A percentile compares a stretch with the other conserved stretches of the same genome.
These are phyloP conservation scores for Carcharodon carcharias DNA, from an alignment of 2,797 vertebrate genomes.

Conservation along the genomic window DNA sequence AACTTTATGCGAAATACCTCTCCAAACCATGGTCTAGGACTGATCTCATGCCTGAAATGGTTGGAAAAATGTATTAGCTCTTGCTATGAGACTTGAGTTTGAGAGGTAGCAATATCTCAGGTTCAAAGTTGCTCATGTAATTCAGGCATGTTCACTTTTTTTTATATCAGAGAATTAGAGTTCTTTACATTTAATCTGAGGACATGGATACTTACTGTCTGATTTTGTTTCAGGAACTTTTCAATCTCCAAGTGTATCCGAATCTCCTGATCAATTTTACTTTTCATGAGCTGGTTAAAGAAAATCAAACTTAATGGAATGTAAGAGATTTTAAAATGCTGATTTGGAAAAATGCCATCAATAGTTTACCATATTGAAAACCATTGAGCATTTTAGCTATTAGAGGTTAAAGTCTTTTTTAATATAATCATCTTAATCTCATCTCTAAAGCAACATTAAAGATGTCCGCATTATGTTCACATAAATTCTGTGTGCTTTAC, in stretches of 20 bases:
- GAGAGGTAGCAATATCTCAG: neutral
- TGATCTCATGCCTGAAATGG: neutral
- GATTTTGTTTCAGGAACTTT: slow-evolving; percentile 61
- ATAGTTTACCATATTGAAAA: neutral
- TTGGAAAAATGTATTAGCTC: neutral
- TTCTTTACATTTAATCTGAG: neutral
- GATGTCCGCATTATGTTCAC: neutral
- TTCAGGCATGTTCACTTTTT: neutral
- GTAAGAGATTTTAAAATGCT: neutral
- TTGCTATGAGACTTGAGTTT: neutral
- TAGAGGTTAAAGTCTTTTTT: neutral
- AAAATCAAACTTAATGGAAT: slow-evolving; percentile 19
- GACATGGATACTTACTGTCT: slow-evolving; percentile 55
- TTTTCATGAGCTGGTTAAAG: slow-evolving; percentile 57
- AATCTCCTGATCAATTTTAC: slow-evolving; percentile 60
- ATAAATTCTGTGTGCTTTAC: neutral
- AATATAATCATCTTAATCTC: neutral
- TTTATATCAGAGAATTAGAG: neutral
- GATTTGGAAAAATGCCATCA: neutral
- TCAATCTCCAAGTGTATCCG: slow-evolving; percentile 58
- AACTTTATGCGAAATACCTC: neutral
- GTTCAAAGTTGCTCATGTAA: neutral
- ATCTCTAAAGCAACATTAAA: neutral
- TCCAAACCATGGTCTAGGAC: neutral
- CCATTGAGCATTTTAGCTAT: neutral